Base-by-base conservation (phyloP, 2,797 vertebrate genomes). In the Philypnodon macrostomus region DNA sequence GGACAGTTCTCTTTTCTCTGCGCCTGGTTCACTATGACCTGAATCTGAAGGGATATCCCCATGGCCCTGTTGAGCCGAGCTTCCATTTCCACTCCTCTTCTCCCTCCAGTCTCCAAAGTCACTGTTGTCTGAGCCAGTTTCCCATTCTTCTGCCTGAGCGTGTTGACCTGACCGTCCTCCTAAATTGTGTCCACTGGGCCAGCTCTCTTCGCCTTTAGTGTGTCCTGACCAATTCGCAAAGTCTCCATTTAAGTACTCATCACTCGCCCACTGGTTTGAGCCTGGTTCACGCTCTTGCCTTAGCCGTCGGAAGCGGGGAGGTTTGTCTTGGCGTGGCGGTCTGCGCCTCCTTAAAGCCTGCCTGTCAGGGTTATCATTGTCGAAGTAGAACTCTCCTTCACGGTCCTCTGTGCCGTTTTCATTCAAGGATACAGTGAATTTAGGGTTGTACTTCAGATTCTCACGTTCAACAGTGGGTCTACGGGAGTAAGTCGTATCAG, bases 281-380 rank as follows among this genome's bases (percentile, higher is more conserved):
- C 92, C 84, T 0, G 87, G 85, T 5, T 96, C 94, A 0, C 89
- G 89, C 39, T 97, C 96, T 62, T 98, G 97, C n/a, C 83, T 90
- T 6, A 97, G 90, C 46, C 97, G 93, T 10, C 96, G 85, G 82
- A 99, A 98, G 0, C 97, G 86, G 0, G 97, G 97, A 0, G 97
- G 96, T n/a, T 99, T 99, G 86, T 99, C 97, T 56, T 98, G 97
- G 26, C 96, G 94, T 0, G 95, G 97, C 0, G 96, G 95, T 0
- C 97, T 92, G 0, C 96, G 80, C 31, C 96, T 88, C 39, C 96
- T 86, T 72, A 97, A 87, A 0, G 92, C 92, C 34, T 95, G 90
- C 58, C 93, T 92, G 74, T 97, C 96, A 0, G 88, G 82, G 57
- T 90, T 92, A 32, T 96, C 96, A 0, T 80, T 80, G 66, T 98